Evolutionary conservation across 2,888 invertebrate genomes (phyloP), one percentile per base, ranked within the genome.

Genomic region (Catocala nupta): DNA sequence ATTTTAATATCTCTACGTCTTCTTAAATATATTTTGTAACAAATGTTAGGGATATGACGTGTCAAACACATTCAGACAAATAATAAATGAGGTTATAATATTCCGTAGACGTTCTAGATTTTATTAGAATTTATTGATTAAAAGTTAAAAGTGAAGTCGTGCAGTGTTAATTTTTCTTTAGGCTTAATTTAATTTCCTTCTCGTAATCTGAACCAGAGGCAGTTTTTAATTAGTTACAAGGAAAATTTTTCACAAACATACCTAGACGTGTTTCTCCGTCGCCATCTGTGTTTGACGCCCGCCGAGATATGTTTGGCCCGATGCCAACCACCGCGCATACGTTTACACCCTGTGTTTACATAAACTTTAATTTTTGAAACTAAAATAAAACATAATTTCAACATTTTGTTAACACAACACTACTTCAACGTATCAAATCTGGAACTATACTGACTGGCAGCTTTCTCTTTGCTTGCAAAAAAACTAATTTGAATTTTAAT

Each of bases 401-500:
- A 71, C 83, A 86, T 86, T 76, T 82, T 80, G 66, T 73, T 81
- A 81, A 78, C 77, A 68, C 78, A 71, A 66, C 91, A 91, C 91
- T 84, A 89, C 92, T 90, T 87, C 83, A 89, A 81, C 87, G 87
- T 65, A 59, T 88, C 83, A 88, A 87, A 87, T 85, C 88, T 86
- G 72, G 74, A 75, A 80, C 77, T 80, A 78, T 68, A 93, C 93
- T 93, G 90, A 80, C 82, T 73, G 60, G 66, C 59, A 73, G 91
- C 93, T 94, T 94, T 94, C 94, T 92, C 92, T 92, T 90, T 83
- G 71, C 82, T 67, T 65, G 90, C 90, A 80, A 89, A 93, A 91
- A 93, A 92, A 88, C 87, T 90, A 80, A 92, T 94, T 94, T 94
- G 89, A 93, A 94, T 94, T 89, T 90, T 86, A 77, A 89, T 88